Conservation (phyloP, 2,888 invertebrate genomes). For the Cantharis rufa region DNA sequence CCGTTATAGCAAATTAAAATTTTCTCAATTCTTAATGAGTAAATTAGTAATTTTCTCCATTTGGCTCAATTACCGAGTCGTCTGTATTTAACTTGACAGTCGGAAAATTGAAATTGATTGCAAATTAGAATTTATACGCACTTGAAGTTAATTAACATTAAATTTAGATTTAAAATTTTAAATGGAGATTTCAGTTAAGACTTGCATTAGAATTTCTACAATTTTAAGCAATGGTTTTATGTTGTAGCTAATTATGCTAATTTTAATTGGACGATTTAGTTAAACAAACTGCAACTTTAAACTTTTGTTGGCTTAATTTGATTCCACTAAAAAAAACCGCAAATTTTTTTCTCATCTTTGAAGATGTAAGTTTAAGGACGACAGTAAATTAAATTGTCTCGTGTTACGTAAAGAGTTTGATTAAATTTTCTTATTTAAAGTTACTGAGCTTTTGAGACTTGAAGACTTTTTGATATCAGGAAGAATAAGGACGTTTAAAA, state of each 20-base stretch:
- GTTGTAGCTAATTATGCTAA: constrained; percentile 3
- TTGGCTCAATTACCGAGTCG: background rate
- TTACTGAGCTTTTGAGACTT: background rate
- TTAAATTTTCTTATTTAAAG: background rate
- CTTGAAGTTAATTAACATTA: background rate
- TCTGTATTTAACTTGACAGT: background rate
- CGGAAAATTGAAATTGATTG: background rate
- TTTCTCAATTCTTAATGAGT: background rate
- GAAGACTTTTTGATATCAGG: background rate
- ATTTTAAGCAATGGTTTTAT: background rate
- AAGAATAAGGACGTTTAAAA: background rate
- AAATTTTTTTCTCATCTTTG: constrained; percentile 4
- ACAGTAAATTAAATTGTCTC: background rate
- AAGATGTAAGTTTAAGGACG: background rate
- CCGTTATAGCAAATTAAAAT: background rate
- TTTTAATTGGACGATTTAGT: constrained; percentile 3
- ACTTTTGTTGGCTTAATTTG: background rate
- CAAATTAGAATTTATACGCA: background rate
- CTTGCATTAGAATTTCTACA: background rate
- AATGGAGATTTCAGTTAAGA: background rate
- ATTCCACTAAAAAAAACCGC: background rate
- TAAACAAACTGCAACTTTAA: background rate
- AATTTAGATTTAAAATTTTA: background rate
- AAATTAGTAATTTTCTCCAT: background rate
- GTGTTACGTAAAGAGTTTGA: background rate